Base-by-base conservation (phyloP, 1,140 invertebrate genomes). In the Leptinotarsa undecemlineata region DNA sequence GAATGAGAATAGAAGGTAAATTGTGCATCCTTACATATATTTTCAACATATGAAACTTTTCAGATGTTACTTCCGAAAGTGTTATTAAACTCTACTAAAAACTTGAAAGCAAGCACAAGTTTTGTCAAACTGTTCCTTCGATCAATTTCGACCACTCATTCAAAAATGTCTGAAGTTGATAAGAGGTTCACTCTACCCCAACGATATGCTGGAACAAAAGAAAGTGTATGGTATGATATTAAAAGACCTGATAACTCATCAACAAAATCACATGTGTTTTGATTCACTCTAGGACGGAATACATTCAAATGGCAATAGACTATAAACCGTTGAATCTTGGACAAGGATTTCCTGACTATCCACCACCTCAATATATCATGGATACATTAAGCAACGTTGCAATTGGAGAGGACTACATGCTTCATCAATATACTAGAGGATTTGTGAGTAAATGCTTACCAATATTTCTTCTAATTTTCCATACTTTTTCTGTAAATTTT, bases 271-370 rank as follows among this genome's bases (percentile, higher is more conserved):
- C 20, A 3, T 2, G 0, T 20, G 4, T 26, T 20, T 3, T 20
- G 5, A 20, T 66, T 47, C 3, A 4, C 63, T 87, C 77, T 80
- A 98, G 97, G 98, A 95, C 97, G 26, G 97, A 99, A 86, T 99
- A 98, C 85, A 96, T 95, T 74, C 90, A 93, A 74, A 85, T 99
- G 62, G 95, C 95, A 23, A 83, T 90, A 63, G 91, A 98, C 79
- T 90, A 96, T 81, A 96, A 98, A 81, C 96, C 97, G 1, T 84
- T 98, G 14, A 99, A 99, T 87, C 88, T 99, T 48, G 98, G 98
- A 0, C 97, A 99, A 90, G 98, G 98, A 3, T 99, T 99, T 87
- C 97, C 98, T 0, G 97, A 99, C 85, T 98, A 94, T 87, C 89
- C 92, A 79, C 91, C 95, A 19, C 96, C 97, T 0, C 87, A 92